Base-by-base conservation (phyloP, 2,113 vertebrate species). In the Odobenus rosmarus region DNA sequence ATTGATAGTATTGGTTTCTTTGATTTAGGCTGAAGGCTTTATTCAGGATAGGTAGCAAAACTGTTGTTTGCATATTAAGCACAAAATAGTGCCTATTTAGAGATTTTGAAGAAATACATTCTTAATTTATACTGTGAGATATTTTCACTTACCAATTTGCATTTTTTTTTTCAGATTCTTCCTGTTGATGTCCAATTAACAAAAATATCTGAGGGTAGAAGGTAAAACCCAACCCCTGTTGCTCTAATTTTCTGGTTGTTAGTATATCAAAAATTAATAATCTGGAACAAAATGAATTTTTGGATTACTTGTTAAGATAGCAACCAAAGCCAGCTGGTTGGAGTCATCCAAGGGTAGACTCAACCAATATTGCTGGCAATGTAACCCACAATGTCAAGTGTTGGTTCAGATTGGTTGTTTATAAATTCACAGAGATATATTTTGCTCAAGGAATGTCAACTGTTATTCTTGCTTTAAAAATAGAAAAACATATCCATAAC, bases 361-460 rank as follows among this genome's bases (percentile, higher is more conserved):
- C 86, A 31, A 88, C 89, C 89, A 84, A 80, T 42, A 71, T 91
- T 81, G 77, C 91, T 97, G 92, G 82, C 93, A 97, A 79, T 10
- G 51, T 79, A 88, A 98, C 92, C 83, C 82, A 97, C 91, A 97
- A 87, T 51, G 81, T 84, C 88, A 36, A 1, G 95, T 89, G 88
- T 96, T 90, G 95, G 88, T 97, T 98, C 53, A 95, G 96, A 97
- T 95, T 97, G 95, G 92, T 69, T 64, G 74, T 83, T 98, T 85
- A 67, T 69, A 95, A 93, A 33, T 97, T 98, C 88, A 93, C 55
- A 79, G 96, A 95, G 79, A 51, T 95, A 59, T 96, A 64, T 95
- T 96, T 98, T 97, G 95, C 83, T 97, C 5, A 96, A 98, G 96
- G 28, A 97, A 86, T 97, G 36, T 96, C 84, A 97, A 92, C 74